Evolutionary conservation across 1,140 invertebrate species (phyloP).

Genomic region (Whitmania pigra): DNA sequence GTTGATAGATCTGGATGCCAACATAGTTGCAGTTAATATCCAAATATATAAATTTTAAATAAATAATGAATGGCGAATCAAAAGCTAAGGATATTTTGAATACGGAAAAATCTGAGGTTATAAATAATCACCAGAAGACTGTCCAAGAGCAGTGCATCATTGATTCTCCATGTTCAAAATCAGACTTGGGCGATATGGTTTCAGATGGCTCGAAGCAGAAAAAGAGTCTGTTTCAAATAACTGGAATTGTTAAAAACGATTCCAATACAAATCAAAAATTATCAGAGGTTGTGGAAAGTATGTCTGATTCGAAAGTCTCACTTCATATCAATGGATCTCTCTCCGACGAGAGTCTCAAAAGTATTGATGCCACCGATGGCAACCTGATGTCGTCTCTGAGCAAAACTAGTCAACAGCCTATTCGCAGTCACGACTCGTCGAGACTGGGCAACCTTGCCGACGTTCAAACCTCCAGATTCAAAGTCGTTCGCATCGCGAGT

Average conservation of each 20-base stretch:
- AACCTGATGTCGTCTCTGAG: not conserved
- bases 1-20: too few species aligned
- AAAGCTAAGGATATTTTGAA: constrained; percentile 9
- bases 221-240: constrained; percentile 8
- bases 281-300: not conserved
- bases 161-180: not conserved
- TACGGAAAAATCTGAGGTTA: not conserved
- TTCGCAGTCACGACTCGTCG: not conserved
- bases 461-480: constrained; percentile 1
- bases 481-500: constrained; percentile 4
- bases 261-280: not conserved
- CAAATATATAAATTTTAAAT: too few species aligned
- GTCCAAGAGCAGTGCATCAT: not conserved
- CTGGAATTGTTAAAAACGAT: not conserved
- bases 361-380: not conserved
- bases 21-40: too few species aligned
- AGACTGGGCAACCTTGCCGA: not conserved
- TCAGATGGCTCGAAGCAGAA: not conserved
- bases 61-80: constrained; percentile 13
- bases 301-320: not conserved
- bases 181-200: not conserved
- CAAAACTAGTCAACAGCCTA: constrained; percentile 7
- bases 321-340: not conserved
- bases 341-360: not conserved
- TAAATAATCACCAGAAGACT: not conserved